Base-by-base conservation (phyloP, 2,797 vertebrate species). In the Gymnocypris eckloni region DNA sequence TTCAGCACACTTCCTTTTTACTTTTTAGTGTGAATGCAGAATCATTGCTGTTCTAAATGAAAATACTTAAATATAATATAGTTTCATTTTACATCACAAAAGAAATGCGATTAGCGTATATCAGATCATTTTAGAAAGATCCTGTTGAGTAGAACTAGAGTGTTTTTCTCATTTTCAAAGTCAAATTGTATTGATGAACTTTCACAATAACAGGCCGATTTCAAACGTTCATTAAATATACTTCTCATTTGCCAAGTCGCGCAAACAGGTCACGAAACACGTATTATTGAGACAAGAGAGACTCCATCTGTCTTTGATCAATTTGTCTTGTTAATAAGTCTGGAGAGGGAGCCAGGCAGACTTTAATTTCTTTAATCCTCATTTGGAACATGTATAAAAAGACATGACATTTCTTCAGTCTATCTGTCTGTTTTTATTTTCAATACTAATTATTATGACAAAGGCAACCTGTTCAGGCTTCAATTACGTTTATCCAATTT, bases 251-350 rank as follows among this genome's bases (percentile, higher is more conserved):
- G 91, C 89, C 61, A 88, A 90, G 82, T 85, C 87, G 85, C 91
- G 85, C 88, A 92, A 93, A 91, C 72, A 90, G 86, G 86, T 93
- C 90, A 88, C 88, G 67, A 86, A 89, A 91, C 81, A 91, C 89
- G 79, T 87, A 83, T 87, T 91, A 90, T 91, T 86, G 90, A 93
- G 91, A 88, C 81, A 78, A 82, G 79, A 84, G 77, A 82, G 69
- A 64, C 87, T 86, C 82, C 66, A 54, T 90, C 81, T 90, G 52
- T 20, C 61, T 90, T 77, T 89, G 85, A 92, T 93, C 90, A 91
- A 91, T 94, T 93, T 93, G 93, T 94, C 90, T 93, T 89, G 91
- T 92, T 94, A 94, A 94, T 94, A 94, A 94, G 91, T 92, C 87
- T 85, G 87, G 87, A 91, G 92, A 92, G 89, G 85, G 82, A 86